Evolutionary conservation across 2,113 vertebrate species (phyloP), one percentile per base, ranked within the genome.

Genomic region (Mionectes macconnelli): DNA sequence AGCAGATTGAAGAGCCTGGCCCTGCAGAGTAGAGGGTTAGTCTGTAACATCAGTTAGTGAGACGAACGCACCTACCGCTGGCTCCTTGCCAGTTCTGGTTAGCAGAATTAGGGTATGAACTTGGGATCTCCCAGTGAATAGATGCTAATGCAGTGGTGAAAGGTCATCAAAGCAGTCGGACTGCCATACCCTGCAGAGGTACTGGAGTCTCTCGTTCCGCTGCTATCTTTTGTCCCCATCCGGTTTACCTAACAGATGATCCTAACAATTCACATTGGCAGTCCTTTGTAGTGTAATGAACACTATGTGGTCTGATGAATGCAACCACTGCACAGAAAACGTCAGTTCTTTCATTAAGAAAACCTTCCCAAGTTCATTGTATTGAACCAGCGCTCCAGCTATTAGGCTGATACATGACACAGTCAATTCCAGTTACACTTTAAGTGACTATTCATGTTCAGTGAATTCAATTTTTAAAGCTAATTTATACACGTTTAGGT

Each of bases 281-380:
- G 98, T 92, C 98, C 98, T 99, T 98, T 98, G 99, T 98, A 98
- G 98, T 89, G 96, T 98, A 99, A 99, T 98, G 98, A 99, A 99
- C 98, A 98, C 98, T 96, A 78, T 97, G 97, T 95, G 93, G 98
- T 98, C 98, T 99, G 99, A 99, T 99, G 98, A 99, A 99, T 99
- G 99, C 98, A 97, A 98, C 98, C 97, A 93, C 98, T 97, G 98
- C 97, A 98, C 98, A 97, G 98, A 98, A 98, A 98, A 99, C 98
- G 98, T 99, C 98, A 99, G 98, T 99, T 99, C 98, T 99, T 99
- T 99, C 99, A 99, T 99, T 99, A 99, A 99, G 98, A 98, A 98
- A 99, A 98, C 98, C 98, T 99, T 98, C 98, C 98, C 98, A 98
- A 99, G 98, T 99, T 98, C 97, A 97, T 98, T 97, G 98, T 99